Evolutionary conservation across 2,797 vertebrate genomes (phyloP), one percentile per base, ranked within the genome.

Genomic region (Coregonus ussuriensis): DNA sequence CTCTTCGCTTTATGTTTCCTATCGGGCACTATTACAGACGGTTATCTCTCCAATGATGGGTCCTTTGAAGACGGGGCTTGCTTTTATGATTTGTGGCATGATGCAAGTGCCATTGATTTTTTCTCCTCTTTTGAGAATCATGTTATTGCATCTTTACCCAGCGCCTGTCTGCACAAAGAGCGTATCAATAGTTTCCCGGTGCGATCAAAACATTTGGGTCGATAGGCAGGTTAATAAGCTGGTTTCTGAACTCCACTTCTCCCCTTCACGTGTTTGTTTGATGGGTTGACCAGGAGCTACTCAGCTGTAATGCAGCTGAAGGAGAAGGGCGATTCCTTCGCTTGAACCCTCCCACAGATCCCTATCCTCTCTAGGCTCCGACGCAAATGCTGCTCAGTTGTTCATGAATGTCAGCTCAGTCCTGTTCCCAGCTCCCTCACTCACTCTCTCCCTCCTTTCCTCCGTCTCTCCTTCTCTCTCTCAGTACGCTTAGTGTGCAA

Each of bases 331-430:
- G 1, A 82, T 77, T 87, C 88, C 52, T 74, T 87, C 79, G 77
- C 83, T 83, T 89, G 74, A 51, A 78, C 85, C 80, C 87, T 72
- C 81, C 87, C 81, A 84, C n/a, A 25, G 54, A 85, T 63, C 77
- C 88, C 88, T 47, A 79, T 85, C 87, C 79, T 88, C 83, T 84
- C 90, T 83, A 88, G 53, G 53, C 89, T 89, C 83, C 67, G n/a
- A 82, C 87, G 89, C 90, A 91, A 93, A 90, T 18, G 86, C 88
- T 85, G 90, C 90, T 90, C 88, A 87, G 87, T 91, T 93, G 90
- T 89, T 90, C 88, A 86, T 91, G 91, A 93, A 93, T 91, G 88
- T 92, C 88, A 89, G 87, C 88, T 88, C 86, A 88, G 86, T 89
- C 85, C 87, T 89, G 88, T 85, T 73, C 37, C 13, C 76, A 88